Percentiles rank a stretch among this genome's conserved stretches.
phyloP scores from a whole-genome alignment of 2,888 invertebrate species.

The Mythimna albipuncta region DNA sequence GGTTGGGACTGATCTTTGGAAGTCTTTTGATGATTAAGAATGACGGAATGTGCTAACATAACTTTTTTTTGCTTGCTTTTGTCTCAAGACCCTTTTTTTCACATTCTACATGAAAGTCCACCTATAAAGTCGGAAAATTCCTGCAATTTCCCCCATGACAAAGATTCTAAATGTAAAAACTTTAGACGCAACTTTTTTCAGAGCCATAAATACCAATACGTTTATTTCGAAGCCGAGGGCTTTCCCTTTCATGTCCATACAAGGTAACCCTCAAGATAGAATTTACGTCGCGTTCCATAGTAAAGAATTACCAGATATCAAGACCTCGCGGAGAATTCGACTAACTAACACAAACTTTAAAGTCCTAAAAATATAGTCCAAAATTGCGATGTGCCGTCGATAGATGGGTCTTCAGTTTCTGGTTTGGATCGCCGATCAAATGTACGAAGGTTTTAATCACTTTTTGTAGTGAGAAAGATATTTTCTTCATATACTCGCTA shows the following conservation, averaged over 20 bases:
- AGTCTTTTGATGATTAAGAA: conserved; percentile 25
- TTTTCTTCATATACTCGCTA: conserved; percentile 59
- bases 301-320: conserved; percentile 68
- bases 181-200: conserved; percentile 34
- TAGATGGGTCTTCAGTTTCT: conserved; percentile 22
- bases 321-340: conserved; percentile 19
- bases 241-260: conserved; percentile 78
- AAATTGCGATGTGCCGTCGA: background rate
- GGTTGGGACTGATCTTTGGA: conserved; percentile 16
- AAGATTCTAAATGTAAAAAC: conserved; percentile 4
- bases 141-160: conserved; percentile 4
- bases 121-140: background rate
- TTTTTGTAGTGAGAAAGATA: conserved; percentile 57
- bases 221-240: conserved; percentile 64
- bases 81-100: background rate
- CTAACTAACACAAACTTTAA: conserved; percentile 20
- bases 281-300: conserved; percentile 82
- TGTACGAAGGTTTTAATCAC: conserved; percentile 52
- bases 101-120: background rate
- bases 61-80: background rate
- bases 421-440: conserved; percentile 45
- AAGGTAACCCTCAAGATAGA: conserved; percentile 71
- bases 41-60: conserved; percentile 20
- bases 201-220: conserved; percentile 49
- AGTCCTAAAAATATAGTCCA: background rate